Percentiles rank a stretch among this genome's conserved stretches.
These are phyloP conservation scores for Apodemus speciosus DNA, from an alignment of 2,113 vertebrate species.

Conservation along the genomic window DNA sequence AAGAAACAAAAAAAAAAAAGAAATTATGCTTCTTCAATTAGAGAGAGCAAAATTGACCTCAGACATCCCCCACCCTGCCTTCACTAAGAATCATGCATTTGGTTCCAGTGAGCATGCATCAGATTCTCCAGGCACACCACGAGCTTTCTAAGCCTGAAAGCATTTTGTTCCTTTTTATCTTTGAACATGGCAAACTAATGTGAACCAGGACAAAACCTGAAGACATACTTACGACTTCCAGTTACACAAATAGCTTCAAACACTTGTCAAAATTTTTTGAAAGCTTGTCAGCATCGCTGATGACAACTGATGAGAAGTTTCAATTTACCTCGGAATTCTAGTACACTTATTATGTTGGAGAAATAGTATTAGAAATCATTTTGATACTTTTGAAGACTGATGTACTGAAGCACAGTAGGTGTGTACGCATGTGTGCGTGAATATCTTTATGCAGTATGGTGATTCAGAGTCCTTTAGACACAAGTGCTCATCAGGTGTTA, in stretches of 20 bases:
- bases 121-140: neutral
- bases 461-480: neutral
- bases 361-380: neutral
- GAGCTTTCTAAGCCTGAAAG: neutral
- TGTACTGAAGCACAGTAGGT: neutral
- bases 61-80: neutral
- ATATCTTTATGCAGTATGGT: neutral
- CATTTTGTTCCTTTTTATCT: neutral
- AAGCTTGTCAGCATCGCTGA: neutral
- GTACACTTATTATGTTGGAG: neutral
- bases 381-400: neutral
- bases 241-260: conserved; percentile 16
- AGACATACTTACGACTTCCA: neutral
- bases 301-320: neutral
- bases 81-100: conserved; percentile 22
- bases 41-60: conserved; percentile 21
- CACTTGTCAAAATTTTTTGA: neutral
- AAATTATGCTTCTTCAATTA: conserved; percentile 63
- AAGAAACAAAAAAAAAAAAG: conserved; percentile 49
- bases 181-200: conserved; percentile 12
- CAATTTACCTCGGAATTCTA: conserved; percentile 7
- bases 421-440: neutral
- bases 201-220: conserved; percentile 7
- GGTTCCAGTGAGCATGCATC: neutral
- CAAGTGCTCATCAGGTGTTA: neutral